phyloP scores from a whole-genome alignment of 2,113 vertebrate genomes.

The Sorex fumeus region DNA sequence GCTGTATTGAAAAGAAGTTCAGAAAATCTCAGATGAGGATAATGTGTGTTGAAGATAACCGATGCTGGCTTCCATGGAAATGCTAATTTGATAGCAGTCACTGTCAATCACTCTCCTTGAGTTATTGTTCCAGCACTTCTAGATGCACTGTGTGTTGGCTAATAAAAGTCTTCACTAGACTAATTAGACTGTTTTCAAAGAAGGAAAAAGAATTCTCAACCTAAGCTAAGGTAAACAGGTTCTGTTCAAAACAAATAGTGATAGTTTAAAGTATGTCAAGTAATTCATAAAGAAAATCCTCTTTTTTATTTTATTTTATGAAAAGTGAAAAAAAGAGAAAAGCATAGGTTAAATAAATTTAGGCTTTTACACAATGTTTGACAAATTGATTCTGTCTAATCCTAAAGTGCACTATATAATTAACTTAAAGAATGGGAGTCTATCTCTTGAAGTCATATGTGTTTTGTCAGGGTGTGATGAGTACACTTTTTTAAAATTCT shows the following conservation, averaged over 20 bases:
- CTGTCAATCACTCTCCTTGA: constrained; percentile 76
- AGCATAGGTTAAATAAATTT: neutral
- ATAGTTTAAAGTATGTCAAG: constrained; percentile 22
- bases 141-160: constrained; percentile 63
- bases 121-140: constrained; percentile 71
- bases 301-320: neutral
- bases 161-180: constrained; percentile 56
- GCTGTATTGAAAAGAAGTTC: constrained; percentile 69
- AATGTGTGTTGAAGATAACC: constrained; percentile 75
- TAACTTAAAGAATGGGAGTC: neutral
- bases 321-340: neutral
- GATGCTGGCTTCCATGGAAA: constrained; percentile 83
- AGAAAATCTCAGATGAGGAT: constrained; percentile 73
- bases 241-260: constrained; percentile 27
- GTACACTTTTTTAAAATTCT: neutral
- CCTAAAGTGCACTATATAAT: neutral
- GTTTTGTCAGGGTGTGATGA: neutral
- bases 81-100: constrained; percentile 82
- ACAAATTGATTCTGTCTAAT: neutral
- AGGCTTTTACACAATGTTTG: neutral
- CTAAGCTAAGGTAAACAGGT: neutral
- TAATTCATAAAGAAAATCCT: neutral
- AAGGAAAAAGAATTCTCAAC: constrained; percentile 58
- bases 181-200: constrained; percentile 66
- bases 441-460: neutral